Evolutionary conservation across 2,113 vertebrate genomes (phyloP).

Genomic region (Plotosus lineatus): DNA sequence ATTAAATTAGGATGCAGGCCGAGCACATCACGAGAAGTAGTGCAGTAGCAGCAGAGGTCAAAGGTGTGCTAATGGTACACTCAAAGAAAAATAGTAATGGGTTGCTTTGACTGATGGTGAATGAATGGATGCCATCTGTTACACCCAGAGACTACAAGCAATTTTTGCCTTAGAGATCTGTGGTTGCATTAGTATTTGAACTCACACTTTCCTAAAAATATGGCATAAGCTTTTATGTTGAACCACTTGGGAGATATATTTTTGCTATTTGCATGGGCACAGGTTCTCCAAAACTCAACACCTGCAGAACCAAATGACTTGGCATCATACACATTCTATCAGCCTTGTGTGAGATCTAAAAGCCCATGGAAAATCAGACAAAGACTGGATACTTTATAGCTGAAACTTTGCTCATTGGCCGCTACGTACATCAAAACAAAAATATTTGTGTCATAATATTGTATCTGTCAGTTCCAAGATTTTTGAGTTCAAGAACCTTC

Average conservation of each 20-base stretch:
- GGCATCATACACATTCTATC: not conserved
- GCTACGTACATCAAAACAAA: not conserved
- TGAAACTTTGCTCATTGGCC: not conserved
- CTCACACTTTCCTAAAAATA: not conserved
- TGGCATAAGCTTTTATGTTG: not conserved
- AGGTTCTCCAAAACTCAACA: not conserved
- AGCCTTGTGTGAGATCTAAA: not conserved
- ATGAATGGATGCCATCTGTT: not conserved
- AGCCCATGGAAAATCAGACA: not conserved
- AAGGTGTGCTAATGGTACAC: not conserved
- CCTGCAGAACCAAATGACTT: not conserved
- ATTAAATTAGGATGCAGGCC: not conserved
- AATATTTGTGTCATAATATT: not conserved
- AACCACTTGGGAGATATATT: not conserved
- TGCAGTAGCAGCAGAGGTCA: not conserved
- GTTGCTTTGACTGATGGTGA: not conserved
- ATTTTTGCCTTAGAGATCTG: not conserved
- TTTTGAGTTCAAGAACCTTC: not conserved
- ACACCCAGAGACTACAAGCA: not conserved
- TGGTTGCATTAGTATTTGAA: not conserved
- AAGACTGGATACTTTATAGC: not conserved
- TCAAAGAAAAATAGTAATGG: not conserved
- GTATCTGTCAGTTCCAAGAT: not conserved
- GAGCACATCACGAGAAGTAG: not conserved
- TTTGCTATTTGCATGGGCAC: not conserved